These are phyloP conservation scores for Condylura cristata DNA, from an alignment of 2,113 vertebrate genomes.

Conservation along the genomic window DNA sequence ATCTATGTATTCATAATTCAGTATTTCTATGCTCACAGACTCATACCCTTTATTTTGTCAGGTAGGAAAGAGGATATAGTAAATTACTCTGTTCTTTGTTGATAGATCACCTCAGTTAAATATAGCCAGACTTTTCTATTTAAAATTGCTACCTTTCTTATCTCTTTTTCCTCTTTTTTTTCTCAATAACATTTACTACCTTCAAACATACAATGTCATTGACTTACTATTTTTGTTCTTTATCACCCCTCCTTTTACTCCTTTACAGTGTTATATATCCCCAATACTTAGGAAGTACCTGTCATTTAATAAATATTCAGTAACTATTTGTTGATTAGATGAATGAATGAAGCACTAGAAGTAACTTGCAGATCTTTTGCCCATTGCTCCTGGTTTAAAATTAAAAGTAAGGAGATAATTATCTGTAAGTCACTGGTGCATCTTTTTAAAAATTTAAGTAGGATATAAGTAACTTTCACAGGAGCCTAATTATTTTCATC, in stretches of 20 bases:
- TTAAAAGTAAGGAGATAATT: constrained; percentile 42
- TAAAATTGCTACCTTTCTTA: background rate
- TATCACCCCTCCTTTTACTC: background rate
- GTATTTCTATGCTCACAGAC: background rate
- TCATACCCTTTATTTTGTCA: background rate
- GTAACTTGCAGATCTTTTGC: background rate
- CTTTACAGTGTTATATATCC: background rate
- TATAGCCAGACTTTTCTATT: background rate
- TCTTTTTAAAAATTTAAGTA: constrained; percentile 37
- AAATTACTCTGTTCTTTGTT: background rate
- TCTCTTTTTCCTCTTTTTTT: background rate
- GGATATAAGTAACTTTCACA: background rate
- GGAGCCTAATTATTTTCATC: background rate
- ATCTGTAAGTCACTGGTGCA: background rate
- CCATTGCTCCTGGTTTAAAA: background rate
- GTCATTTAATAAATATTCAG: background rate
- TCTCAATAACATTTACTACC: background rate
- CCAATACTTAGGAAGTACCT: background rate
- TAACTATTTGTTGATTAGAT: background rate
- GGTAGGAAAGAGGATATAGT: background rate
- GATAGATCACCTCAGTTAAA: background rate
- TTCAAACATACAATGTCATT: background rate
- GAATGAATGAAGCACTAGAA: background rate
- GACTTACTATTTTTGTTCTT: constrained; percentile 5
- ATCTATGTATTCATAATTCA: background rate